Evolutionary conservation across 2,888 invertebrate genomes (phyloP).

Genomic region (Dolichomitus sp.): DNA sequence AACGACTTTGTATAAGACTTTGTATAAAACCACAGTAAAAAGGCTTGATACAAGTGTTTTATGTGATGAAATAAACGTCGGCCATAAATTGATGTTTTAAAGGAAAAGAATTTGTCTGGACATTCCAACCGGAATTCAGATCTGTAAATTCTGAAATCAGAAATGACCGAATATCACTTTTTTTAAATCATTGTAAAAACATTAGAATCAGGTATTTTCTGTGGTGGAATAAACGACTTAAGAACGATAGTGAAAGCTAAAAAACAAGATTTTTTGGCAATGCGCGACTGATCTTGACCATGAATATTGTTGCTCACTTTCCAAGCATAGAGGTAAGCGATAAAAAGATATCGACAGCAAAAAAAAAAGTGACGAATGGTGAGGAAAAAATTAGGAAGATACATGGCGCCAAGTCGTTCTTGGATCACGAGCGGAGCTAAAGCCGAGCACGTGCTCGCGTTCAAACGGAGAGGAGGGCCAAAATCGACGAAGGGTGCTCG

Average conservation of each 20-base stretch:
- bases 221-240: background rate
- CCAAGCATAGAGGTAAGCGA: background rate
- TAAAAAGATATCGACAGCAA: background rate
- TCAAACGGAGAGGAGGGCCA: background rate
- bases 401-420: constrained; percentile 41
- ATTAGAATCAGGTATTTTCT: background rate
- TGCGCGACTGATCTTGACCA: background rate
- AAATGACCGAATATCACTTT: too few relatives aligned
- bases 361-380: constrained; percentile 25
- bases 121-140: too few relatives aligned
- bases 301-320: background rate
- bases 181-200: too few relatives aligned
- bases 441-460: constrained; percentile 37
- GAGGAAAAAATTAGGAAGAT: constrained; percentile 30
- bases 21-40: too few relatives aligned
- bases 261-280: background rate
- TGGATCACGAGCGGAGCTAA: constrained; percentile 34
- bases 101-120: too few relatives aligned
- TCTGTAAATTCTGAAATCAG: too few relatives aligned
- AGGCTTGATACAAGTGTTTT: too few relatives aligned
- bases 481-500: constrained; percentile 58
- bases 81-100: too few relatives aligned
- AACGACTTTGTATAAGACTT: too few relatives aligned
- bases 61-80: too few relatives aligned
- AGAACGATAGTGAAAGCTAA: too few relatives aligned